phyloP scores from a whole-genome alignment of 2,113 vertebrate genomes.

The Lepisosteus oculatus region DNA sequence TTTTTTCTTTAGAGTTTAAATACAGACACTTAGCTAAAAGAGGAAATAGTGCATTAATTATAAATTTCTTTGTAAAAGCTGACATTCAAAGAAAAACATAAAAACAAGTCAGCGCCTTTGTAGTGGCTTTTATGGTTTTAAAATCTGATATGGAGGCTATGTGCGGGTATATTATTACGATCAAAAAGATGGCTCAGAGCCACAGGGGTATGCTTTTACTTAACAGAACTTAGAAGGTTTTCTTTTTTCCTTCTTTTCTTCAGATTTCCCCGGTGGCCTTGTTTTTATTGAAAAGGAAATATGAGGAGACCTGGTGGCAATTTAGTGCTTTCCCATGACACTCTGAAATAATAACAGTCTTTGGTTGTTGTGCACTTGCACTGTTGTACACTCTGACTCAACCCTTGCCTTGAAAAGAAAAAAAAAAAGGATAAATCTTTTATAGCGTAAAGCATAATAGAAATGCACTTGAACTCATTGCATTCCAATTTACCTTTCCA shows the following conservation, averaged over 20 bases:
- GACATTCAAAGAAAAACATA: too few species aligned
- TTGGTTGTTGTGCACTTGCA: constrained; percentile 43
- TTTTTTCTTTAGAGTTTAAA: neutral
- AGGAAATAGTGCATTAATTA: neutral
- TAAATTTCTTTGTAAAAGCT: too few species aligned
- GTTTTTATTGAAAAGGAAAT: constrained; percentile 74
- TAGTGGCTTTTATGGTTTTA: neutral
- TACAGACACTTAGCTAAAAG: neutral
- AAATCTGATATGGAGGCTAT: neutral
- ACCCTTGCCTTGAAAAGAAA: too few species aligned
- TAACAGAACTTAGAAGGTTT: constrained; percentile 63
- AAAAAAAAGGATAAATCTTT: too few species aligned
- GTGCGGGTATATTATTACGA: constrained; percentile 47
- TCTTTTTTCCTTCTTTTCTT: constrained; percentile 63
- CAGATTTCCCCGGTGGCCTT: constrained; percentile 67
- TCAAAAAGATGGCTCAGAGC: constrained; percentile 60
- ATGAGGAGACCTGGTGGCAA: constrained; percentile 75
- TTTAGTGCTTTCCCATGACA: constrained; percentile 70
- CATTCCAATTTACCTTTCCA: too few species aligned
- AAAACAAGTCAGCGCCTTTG: neutral
- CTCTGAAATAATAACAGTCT: constrained; percentile 70
- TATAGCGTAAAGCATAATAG: too few species aligned
- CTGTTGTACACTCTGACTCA: neutral
- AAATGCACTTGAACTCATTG: too few species aligned
- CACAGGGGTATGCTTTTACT: constrained; percentile 65